A percentile compares a stretch with the other conserved stretches of the same genome.
phyloP scores from a whole-genome alignment of 2,113 vertebrate genomes.

The Antidorcas marsupialis region DNA sequence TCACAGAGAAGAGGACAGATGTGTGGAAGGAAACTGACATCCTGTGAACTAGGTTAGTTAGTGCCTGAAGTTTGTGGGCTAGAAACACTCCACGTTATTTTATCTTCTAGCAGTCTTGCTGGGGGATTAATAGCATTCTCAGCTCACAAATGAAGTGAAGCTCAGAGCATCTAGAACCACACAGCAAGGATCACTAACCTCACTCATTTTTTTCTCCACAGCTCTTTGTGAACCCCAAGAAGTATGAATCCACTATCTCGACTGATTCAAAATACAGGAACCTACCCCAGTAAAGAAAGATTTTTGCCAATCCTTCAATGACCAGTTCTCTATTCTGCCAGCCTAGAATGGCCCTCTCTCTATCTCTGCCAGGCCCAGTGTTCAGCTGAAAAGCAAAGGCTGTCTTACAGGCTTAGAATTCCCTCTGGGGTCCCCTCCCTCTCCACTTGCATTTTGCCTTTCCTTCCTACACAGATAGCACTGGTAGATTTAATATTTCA shows the following conservation, averaged over 20 bases:
- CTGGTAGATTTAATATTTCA: not conserved
- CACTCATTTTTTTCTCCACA: not conserved
- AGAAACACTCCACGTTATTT: not conserved
- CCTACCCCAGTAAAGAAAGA: not conserved
- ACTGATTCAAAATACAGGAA: not conserved
- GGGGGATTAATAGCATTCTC: not conserved
- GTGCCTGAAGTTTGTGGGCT: not conserved
- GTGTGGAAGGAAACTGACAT: not conserved
- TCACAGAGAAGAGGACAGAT: not conserved
- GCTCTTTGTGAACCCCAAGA: not conserved
- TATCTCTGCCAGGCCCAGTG: not conserved
- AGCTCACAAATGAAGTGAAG: not conserved
- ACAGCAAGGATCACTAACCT: accelerated
- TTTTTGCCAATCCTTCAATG: not conserved
- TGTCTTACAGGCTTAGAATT: not conserved
- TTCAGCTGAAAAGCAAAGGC: not conserved
- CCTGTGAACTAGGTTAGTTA: not conserved
- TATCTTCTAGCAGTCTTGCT: not conserved
- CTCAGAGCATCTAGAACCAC: not conserved
- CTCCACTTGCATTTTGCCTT: not conserved
- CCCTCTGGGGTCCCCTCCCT: too few relatives aligned
- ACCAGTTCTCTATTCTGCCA: not conserved
- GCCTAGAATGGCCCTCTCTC: not conserved
- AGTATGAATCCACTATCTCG: not conserved
- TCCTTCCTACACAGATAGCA: not conserved